Evolutionary conservation across 2,888 invertebrate genomes (phyloP), one percentile per base, ranked within the genome.

Genomic region (Mantis religiosa): DNA sequence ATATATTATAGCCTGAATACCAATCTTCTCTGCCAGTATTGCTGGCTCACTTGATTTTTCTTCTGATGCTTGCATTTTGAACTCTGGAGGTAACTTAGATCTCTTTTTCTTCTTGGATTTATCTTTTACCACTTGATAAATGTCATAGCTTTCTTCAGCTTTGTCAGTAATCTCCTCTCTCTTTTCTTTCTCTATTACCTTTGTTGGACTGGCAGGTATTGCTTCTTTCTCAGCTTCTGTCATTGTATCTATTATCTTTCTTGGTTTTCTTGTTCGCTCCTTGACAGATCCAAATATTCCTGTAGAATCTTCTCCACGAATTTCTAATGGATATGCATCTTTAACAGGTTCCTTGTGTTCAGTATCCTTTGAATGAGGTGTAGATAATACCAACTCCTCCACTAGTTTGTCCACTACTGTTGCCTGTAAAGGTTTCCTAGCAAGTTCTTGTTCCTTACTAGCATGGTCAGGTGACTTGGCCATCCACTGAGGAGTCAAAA

Each of bases 101-200:
- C 91, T 91, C 89, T 91, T 91, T 28, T 91, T 91, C 89, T 91
- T 91, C 89, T 90, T 91, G 86, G 91, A 86, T 89, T 91, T 91
- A 83, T 89, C 91, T 87, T 91, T 90, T 89, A 91, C 90, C 89
- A 91, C 86, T 91, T 91, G 90, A 91, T 91, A 86, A 83, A 91
- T 90, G 88, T 92, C 91, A 91, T 93, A 92, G 89, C 93, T 93
- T 90, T 93, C 92, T 89, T 92, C 93, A n/a, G 28, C 28, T 71
- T 30, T n/a, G 15, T 85, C 30, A 28, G 34, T n/a, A 28, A 54
- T 28, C 25, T 47, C 34, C 34, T 28, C 81, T 47, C 20, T 47
- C 84, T 84, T 83, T n/a, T 34, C 47, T n/a, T 27, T 87, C 34
- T 83, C 87, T 54, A 47, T 54, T 81, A 71, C n/a, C n/a, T 20